These are phyloP conservation scores for Dicyrtomina minuta DNA, from an alignment of 2,888 invertebrate genomes.

Conservation along the genomic window DNA sequence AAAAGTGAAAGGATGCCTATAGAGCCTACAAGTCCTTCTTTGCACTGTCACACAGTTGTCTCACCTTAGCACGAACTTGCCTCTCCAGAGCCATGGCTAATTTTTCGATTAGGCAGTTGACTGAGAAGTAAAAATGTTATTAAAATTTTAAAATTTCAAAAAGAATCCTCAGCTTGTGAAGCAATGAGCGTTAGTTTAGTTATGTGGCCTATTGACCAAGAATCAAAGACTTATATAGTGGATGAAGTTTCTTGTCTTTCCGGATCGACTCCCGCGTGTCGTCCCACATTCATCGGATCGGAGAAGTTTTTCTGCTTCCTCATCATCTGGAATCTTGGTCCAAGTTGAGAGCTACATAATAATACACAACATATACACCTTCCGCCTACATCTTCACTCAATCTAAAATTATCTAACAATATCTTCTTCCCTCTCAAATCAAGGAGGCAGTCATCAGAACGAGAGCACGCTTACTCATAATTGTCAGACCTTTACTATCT, in stretches of 20 bases:
- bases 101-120: not conserved
- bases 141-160: constrained; percentile 14
- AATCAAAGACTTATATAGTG: constrained; percentile 33
- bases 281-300: constrained; percentile 33
- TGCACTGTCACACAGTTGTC: constrained; percentile 47
- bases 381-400: constrained; percentile 32
- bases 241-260: constrained; percentile 10
- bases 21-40: too few species aligned
- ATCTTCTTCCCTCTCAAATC: not conserved
- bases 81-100: constrained; percentile 82
- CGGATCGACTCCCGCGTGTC: constrained; percentile 33
- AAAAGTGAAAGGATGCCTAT: too few species aligned
- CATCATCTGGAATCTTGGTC: constrained; percentile 33
- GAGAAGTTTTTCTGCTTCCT: constrained; percentile 23
- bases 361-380: too few species aligned
- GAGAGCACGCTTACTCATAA: constrained; percentile 2
- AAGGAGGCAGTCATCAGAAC: constrained; percentile 1
- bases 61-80: constrained; percentile 86
- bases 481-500: not conserved
- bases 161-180: constrained; percentile 12
- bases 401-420: constrained; percentile 41
- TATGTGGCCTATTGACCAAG: constrained; percentile 32
- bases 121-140: not conserved
- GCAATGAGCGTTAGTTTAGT: constrained; percentile 30
- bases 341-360: too few species aligned